Evolutionary conservation across 2,888 invertebrate genomes (phyloP).

Genomic region (Stomorhina lunata): DNA sequence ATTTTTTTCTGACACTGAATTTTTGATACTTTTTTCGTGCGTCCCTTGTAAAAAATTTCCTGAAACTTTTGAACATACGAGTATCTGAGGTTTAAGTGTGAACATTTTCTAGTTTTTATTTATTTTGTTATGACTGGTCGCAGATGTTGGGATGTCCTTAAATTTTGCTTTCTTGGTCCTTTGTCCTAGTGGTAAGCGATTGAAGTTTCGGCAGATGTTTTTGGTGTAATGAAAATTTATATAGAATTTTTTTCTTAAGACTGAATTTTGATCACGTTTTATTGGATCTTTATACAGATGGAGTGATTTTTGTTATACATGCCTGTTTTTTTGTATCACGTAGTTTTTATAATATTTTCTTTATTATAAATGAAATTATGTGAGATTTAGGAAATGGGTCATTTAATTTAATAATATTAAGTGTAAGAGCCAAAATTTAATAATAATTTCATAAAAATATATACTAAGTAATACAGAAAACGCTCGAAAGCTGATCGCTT

Average conservation of each 20-base stretch:
- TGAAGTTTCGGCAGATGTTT: slow-evolving; percentile 36
- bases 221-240: slow-evolving; percentile 46
- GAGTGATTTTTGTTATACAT: neutral
- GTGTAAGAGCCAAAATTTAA: neutral
- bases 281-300: slow-evolving; percentile 32
- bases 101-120: slow-evolving; percentile 23
- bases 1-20: neutral
- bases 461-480: no score
- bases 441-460: no score
- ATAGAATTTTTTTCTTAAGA: neutral
- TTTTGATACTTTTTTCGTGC: neutral
- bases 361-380: slow-evolving; percentile 40
- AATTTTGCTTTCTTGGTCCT: neutral
- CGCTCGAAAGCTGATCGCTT: no score
- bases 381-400: slow-evolving; percentile 44
- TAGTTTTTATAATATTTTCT: neutral
- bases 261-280: slow-evolving; percentile 63
- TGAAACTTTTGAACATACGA: slow-evolving; percentile 50
- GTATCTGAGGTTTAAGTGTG: slow-evolving; percentile 51
- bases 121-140: slow-evolving; percentile 5
- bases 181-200: neutral
- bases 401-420: neutral
- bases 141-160: slow-evolving; percentile 51
- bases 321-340: neutral
- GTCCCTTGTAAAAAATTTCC: slow-evolving; percentile 15